These are phyloP conservation scores for Odocoileus hemionus DNA, from an alignment of 2,113 vertebrate species.

Conservation along the genomic window DNA sequence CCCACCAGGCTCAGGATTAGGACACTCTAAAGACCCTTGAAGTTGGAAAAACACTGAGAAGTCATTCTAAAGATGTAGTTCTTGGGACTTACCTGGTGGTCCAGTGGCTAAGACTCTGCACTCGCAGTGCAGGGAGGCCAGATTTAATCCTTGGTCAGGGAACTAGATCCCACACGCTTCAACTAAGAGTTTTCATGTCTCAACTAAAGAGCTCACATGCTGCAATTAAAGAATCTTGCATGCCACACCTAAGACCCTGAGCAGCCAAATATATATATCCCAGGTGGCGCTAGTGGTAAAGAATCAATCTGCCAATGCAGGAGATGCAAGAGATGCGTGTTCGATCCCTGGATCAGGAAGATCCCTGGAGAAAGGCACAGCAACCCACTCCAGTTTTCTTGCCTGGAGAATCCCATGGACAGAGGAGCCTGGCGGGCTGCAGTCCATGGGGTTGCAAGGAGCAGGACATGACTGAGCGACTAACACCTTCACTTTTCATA, in stretches of 20 bases:
- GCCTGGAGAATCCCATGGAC: background rate
- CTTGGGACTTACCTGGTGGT: background rate
- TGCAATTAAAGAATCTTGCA: too few species aligned
- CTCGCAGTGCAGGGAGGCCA: too few species aligned
- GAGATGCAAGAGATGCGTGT: background rate
- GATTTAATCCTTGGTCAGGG: too few species aligned
- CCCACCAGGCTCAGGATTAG: background rate
- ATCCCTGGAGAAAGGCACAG: background rate
- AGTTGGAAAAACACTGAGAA: background rate
- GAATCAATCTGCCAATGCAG: background rate
- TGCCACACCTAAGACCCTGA: too few species aligned
- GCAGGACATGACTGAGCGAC: background rate
- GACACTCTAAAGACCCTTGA: background rate
- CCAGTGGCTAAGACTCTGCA: background rate
- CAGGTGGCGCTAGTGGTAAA: too few species aligned
- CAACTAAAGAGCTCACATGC: too few species aligned
- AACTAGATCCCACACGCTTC: too few species aligned
- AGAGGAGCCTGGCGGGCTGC: background rate
- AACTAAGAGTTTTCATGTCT: too few species aligned
- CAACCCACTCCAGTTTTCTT: background rate
- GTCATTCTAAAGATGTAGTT: background rate
- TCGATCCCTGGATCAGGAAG: background rate
- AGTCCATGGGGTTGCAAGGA: background rate
- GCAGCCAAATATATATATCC: too few species aligned
- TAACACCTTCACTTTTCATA: background rate